Evolutionary conservation across 2,888 invertebrate species (phyloP).

Genomic region (Lutraria lutraria): DNA sequence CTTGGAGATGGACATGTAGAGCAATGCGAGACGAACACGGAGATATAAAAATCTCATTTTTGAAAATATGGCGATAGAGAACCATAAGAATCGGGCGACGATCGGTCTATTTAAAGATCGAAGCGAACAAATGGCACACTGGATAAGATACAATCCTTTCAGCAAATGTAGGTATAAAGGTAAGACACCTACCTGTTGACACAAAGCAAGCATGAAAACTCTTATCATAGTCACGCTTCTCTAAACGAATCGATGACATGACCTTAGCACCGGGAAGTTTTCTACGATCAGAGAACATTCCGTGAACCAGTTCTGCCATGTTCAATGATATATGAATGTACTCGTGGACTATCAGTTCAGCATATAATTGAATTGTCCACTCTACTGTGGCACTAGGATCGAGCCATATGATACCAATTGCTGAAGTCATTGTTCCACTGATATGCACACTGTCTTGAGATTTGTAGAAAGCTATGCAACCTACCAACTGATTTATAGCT

Average conservation of each 20-base stretch:
- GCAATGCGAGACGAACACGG: too few species aligned
- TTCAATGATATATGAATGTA: constrained; percentile 33
- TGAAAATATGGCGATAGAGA: too few species aligned
- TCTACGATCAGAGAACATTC: constrained; percentile 23
- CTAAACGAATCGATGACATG: constrained; percentile 20
- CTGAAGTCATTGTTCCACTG: constrained; percentile 32
- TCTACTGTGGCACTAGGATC: constrained; percentile 22
- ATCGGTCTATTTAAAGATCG: too few species aligned
- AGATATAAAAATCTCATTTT: too few species aligned
- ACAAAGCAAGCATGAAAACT: constrained; percentile 35
- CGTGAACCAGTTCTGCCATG: constrained; percentile 38
- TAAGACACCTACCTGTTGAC: constrained; percentile 25
- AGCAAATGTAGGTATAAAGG: too few species aligned
- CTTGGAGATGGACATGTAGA: too few species aligned
- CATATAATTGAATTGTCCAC: constrained; percentile 19
- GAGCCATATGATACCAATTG: constrained; percentile 31
- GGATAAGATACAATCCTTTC: too few species aligned
- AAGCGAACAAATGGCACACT: too few species aligned
- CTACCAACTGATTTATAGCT: constrained; percentile 30
- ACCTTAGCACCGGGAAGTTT: constrained; percentile 5
- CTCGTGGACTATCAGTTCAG: constrained; percentile 43
- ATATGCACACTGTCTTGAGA: background rate
- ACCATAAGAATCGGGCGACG: too few species aligned
- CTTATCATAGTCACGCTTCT: constrained; percentile 30
- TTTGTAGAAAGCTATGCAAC: constrained; percentile 34